Conservation (phyloP, 2,888 invertebrate species). For the Nemotelus nigrinus region DNA sequence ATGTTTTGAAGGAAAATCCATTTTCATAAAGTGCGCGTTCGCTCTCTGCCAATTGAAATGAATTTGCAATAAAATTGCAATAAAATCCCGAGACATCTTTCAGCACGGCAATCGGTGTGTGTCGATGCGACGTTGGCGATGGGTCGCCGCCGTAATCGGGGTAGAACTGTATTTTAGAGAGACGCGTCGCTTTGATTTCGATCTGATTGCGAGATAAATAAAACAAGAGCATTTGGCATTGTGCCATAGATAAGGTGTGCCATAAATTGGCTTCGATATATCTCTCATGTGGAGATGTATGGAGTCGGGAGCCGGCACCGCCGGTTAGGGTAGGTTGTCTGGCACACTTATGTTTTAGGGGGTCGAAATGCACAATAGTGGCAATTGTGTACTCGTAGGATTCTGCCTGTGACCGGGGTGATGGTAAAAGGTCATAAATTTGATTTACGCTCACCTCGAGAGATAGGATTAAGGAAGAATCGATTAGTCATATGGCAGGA, state of each 20-base stretch:
- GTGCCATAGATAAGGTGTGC: conserved; percentile 37
- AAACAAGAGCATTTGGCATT: conserved; percentile 30
- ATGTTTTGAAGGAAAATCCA: conserved; percentile 13
- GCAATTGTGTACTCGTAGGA: neutral
- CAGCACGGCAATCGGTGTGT: neutral
- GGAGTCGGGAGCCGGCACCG: too few relatives aligned
- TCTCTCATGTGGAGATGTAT: neutral
- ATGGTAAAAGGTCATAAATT: conserved; percentile 5
- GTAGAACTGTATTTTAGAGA: neutral
- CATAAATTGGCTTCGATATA: conserved; percentile 34
- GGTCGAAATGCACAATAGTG: neutral
- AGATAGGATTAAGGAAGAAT: neutral
- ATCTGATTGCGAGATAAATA: conserved; percentile 40
- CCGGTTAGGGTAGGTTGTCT: neutral
- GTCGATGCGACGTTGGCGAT: conserved; percentile 1
- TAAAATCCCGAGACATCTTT: conserved; percentile 33
- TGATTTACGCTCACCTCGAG: neutral
- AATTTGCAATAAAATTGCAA: conserved; percentile 39
- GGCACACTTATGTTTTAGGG: neutral
- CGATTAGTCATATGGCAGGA: neutral
- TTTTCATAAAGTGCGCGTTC: neutral
- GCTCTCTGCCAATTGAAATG: conserved; percentile 19
- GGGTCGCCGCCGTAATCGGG: too few relatives aligned
- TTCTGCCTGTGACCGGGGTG: neutral
- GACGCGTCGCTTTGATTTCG: conserved; percentile 11